Evolutionary conservation across 1,140 invertebrate species (phyloP).

Genomic region (Aphidius ervi): DNA sequence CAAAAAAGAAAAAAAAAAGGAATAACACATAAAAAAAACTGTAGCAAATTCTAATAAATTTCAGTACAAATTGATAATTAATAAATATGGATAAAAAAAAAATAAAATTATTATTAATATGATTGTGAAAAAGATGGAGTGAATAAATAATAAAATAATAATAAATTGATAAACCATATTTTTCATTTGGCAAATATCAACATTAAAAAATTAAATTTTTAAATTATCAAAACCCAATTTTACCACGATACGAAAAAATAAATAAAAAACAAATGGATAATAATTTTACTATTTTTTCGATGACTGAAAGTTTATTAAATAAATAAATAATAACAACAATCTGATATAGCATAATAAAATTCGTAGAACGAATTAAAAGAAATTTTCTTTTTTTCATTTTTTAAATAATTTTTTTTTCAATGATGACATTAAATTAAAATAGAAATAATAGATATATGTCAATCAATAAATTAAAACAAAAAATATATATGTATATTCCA

Average conservation of each 20-base stretch:
- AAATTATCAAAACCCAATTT: too few species aligned
- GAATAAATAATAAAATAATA: conserved; percentile 28
- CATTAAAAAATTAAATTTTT: too few species aligned
- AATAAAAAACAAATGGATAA: conserved; percentile 26
- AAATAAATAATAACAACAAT: conserved; percentile 38
- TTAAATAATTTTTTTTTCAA: too few species aligned
- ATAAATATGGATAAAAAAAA: conserved; percentile 20
- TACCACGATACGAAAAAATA: conserved; percentile 33
- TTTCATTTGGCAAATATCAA: conserved; percentile 41
- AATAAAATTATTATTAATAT: conserved; percentile 3
- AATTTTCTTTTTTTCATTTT: too few species aligned
- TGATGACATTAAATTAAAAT: too few species aligned
- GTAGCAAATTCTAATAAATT: conserved; percentile 44
- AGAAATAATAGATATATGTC: conserved; percentile 42
- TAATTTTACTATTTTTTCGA: conserved; percentile 41
- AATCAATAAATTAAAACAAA: conserved; percentile 46
- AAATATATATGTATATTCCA: conserved; percentile 22
- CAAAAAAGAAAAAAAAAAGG: background rate
- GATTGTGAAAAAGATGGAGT: conserved; percentile 26
- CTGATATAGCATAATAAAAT: conserved; percentile 37
- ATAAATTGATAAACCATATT: conserved; percentile 41
- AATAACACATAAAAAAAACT: conserved; percentile 22
- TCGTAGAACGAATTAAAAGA: conserved; percentile 42
- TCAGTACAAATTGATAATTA: conserved; percentile 49
- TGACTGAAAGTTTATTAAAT: conserved; percentile 42